phyloP scores from a whole-genome alignment of 1,140 invertebrate species.

The Anadara kagoshimensis region DNA sequence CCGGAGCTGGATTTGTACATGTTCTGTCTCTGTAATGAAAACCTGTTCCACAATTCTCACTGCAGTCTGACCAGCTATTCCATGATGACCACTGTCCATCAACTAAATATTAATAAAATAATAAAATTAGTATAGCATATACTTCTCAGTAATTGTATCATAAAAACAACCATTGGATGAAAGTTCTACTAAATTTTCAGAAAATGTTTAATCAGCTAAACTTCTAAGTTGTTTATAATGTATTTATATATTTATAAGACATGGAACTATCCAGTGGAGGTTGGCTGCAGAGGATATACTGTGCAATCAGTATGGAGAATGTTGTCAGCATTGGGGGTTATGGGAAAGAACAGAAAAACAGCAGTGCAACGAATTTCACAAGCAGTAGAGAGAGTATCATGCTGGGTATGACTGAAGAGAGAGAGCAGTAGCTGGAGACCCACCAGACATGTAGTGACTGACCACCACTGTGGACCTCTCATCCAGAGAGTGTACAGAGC shows the following conservation, averaged over 20 bases:
- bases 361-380: no score
- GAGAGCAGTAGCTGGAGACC: no score
- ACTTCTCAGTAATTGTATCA: not conserved
- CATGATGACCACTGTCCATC: conserved; percentile 9
- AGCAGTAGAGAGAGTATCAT: no score
- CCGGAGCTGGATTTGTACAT: conserved; percentile 10
- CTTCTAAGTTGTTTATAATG: not conserved
- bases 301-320: no score
- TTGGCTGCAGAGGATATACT: no score
- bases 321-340: no score
- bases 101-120: not conserved
- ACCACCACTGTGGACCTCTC: no score
- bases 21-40: conserved; percentile 15
- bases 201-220: not conserved
- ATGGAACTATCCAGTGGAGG: no score
- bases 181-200: not conserved
- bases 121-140: not conserved
- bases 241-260: not conserved
- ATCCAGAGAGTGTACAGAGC: no score
- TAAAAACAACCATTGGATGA: not conserved
- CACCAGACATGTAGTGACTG: no score
- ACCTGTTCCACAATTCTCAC: not conserved
- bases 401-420: no score
- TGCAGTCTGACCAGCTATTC: conserved; percentile 9
- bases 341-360: no score